Evolutionary conservation across 2,888 invertebrate genomes (phyloP).

Genomic region (Crematogaster levior): DNA sequence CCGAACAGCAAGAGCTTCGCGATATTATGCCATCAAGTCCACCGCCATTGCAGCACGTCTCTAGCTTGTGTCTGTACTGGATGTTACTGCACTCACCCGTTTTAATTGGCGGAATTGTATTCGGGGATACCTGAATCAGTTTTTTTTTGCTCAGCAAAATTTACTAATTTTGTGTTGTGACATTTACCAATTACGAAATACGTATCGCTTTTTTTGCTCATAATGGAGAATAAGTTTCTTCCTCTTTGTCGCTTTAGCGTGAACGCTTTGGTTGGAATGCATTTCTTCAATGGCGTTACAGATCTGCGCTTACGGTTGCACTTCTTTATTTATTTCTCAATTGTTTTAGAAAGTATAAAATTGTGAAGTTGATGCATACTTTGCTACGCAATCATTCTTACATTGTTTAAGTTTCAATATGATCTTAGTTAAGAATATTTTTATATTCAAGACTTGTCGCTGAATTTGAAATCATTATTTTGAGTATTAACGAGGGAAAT

Average conservation of each 20-base stretch:
- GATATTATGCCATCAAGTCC: slow-evolving; percentile 82
- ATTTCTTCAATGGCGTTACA: not conserved
- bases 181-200: not conserved
- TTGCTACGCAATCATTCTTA: not conserved
- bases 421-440: slow-evolving; percentile 6
- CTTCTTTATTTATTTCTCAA: slow-evolving; percentile 8
- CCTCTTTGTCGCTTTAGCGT: not conserved
- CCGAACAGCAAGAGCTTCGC: slow-evolving; percentile 81
- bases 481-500: not conserved
- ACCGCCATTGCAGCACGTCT: slow-evolving; percentile 84
- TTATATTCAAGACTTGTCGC: not conserved
- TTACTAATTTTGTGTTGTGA: not conserved
- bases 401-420: not conserved
- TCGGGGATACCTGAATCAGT: not conserved
- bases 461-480: slow-evolving; percentile 14
- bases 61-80: slow-evolving; percentile 84
- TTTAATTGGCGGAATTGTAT: slow-evolving; percentile 27
- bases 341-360: not conserved
- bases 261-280: not conserved
- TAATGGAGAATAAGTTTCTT: not conserved
- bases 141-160: not conserved
- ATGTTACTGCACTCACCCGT: slow-evolving; percentile 73
- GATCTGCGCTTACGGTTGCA: slow-evolving; percentile 1
- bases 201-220: not conserved
- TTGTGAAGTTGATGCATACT: not conserved